phyloP scores from a whole-genome alignment of 2,888 invertebrate genomes.

The Synergus japonicus region DNA sequence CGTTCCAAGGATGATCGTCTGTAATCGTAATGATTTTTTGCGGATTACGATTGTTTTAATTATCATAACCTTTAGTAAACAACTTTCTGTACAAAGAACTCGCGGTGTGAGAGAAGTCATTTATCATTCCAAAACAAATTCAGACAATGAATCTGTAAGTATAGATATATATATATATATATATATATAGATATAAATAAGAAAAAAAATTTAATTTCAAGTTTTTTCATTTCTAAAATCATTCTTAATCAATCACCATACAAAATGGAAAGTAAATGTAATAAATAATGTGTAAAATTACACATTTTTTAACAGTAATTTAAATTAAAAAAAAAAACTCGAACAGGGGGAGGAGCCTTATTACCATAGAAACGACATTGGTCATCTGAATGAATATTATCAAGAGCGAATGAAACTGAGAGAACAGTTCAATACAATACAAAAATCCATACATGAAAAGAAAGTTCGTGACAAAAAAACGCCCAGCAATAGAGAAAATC shows the following conservation, averaged over 20 bases:
- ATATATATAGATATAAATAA: not conserved
- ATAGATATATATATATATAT: not conserved
- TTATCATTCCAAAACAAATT: not conserved
- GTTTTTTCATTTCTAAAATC: no score
- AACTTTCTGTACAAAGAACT: conserved; percentile 11
- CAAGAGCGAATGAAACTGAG: conserved; percentile 19
- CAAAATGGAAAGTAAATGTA: no score
- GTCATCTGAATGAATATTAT: conserved; percentile 15
- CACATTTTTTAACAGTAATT: no score
- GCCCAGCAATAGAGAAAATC: not conserved
- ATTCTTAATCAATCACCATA: no score
- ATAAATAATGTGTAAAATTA: no score
- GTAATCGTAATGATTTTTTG: conserved; percentile 2
- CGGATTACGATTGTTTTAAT: conserved; percentile 3
- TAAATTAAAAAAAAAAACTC: no score
- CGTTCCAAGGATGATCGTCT: conserved; percentile 20
- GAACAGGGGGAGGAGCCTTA: not conserved
- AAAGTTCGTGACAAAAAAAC: not conserved
- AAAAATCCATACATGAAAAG: not conserved
- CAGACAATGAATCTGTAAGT: not conserved
- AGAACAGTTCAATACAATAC: conserved; percentile 14
- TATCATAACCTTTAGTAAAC: conserved; percentile 5
- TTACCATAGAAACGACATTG: conserved; percentile 18
- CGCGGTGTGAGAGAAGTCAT: not conserved
- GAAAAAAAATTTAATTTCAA: no score